A percentile compares a stretch with the other conserved stretches of the same genome.
Evolutionary conservation across 2,113 vertebrate genomes (phyloP).

Genomic region (Lampris incognitus): DNA sequence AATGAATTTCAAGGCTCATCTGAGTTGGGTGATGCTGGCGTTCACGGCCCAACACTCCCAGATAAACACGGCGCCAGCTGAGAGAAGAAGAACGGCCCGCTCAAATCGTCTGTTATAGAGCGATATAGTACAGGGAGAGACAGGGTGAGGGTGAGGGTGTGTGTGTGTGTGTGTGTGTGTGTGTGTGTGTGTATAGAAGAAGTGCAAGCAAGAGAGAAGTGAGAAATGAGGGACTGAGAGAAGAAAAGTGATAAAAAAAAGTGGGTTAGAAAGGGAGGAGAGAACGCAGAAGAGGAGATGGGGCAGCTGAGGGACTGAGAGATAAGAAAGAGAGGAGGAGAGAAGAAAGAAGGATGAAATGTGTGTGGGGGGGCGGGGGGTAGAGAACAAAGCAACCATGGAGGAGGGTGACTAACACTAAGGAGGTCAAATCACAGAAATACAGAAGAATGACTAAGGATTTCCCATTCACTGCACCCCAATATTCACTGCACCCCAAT

Average conservation of each 20-base stretch:
- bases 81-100: slow-evolving; percentile 27
- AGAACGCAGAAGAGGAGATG: not conserved
- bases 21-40: slow-evolving; percentile 50
- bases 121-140: not conserved
- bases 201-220: not conserved
- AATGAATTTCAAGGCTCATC: slow-evolving; percentile 80
- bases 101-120: slow-evolving; percentile 28
- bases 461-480: not conserved
- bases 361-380: not conserved
- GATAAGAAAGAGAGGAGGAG: not conserved
- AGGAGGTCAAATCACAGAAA: not conserved
- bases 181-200: too few relatives aligned
- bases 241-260: not conserved
- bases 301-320: not conserved
- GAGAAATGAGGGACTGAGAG: not conserved
- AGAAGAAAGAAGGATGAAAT: not conserved
- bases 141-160: not conserved
- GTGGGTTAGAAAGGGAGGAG: not conserved
- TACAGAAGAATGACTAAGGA: too few relatives aligned
- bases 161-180: too few relatives aligned
- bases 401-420: too few relatives aligned
- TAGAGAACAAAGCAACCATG: not conserved
- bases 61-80: slow-evolving; percentile 60
- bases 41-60: slow-evolving; percentile 54
- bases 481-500: not conserved